phyloP scores from a whole-genome alignment of 1,140 invertebrate species.

The Pachyrhynchus sulphureomaculatus region DNA sequence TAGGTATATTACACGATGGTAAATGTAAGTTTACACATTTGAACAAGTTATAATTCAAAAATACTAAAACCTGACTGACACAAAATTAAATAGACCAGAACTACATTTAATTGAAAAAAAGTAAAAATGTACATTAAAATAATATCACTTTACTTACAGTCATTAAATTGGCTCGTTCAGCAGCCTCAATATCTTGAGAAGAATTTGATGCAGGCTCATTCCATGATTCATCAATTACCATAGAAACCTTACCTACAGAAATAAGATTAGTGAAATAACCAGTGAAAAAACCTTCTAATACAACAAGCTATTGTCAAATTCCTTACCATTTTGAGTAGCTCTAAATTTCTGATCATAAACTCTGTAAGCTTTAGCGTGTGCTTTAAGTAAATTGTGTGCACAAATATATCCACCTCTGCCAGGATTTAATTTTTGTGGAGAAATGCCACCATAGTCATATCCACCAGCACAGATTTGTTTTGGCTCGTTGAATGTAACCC shows the following conservation, averaged over 20 bases:
- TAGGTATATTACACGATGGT: no score
- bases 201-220: constrained; percentile 18
- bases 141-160: constrained; percentile 3
- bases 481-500: constrained; percentile 75
- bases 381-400: constrained; percentile 37
- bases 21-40: no score
- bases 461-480: constrained; percentile 58
- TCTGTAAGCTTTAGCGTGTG: constrained; percentile 40
- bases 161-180: constrained; percentile 13
- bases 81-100: no score
- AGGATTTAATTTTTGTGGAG: constrained; percentile 39
- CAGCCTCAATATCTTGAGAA: constrained; percentile 18
- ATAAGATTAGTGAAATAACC: no score
- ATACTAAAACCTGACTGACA: no score
- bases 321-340: constrained; percentile 35
- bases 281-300: no score
- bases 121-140: no score
- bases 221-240: constrained; percentile 24
- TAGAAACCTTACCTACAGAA: constrained; percentile 17
- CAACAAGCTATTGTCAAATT: no score
- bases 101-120: no score
- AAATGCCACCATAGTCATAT: constrained; percentile 27
- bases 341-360: constrained; percentile 42
- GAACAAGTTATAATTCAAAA: no score
- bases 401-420: constrained; percentile 42